These are phyloP conservation scores for Edolisoma coerulescens DNA, from an alignment of 2,113 vertebrate species.

Conservation along the genomic window DNA sequence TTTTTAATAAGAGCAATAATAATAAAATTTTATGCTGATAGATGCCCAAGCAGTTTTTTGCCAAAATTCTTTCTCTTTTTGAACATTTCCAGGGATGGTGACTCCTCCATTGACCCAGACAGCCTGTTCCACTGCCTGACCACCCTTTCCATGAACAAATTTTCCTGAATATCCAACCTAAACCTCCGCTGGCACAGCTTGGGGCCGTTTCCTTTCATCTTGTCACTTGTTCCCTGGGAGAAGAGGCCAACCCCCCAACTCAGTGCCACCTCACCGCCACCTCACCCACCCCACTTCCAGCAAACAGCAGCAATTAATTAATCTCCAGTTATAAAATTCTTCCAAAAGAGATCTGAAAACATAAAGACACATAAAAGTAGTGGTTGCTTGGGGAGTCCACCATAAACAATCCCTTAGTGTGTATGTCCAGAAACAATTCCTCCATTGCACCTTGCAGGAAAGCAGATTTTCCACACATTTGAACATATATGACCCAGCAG, in stretches of 20 bases:
- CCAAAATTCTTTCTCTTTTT: background rate
- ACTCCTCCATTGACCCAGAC: background rate
- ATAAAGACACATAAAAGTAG: background rate
- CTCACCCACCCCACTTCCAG: background rate
- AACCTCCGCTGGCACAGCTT: background rate
- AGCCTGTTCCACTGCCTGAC: background rate
- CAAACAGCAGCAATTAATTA: background rate
- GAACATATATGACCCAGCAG: background rate
- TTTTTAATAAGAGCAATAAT: background rate
- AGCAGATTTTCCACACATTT: conserved; percentile 25
- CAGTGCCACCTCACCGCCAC: too few relatives aligned
- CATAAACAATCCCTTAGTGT: background rate
- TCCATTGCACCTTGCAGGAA: background rate
- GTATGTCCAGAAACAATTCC: background rate
- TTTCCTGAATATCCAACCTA: background rate
- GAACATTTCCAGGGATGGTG: background rate
- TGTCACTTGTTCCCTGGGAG: background rate
- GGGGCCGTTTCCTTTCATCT: background rate
- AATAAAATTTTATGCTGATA: background rate
- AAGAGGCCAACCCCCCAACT: background rate
- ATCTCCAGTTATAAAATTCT: background rate
- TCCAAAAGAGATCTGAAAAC: background rate
- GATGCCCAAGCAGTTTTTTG: background rate
- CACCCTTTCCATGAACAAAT: background rate
- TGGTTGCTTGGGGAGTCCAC: background rate